Conservation (phyloP, 2,113 vertebrate species). For the Hystrix brachyura region DNA sequence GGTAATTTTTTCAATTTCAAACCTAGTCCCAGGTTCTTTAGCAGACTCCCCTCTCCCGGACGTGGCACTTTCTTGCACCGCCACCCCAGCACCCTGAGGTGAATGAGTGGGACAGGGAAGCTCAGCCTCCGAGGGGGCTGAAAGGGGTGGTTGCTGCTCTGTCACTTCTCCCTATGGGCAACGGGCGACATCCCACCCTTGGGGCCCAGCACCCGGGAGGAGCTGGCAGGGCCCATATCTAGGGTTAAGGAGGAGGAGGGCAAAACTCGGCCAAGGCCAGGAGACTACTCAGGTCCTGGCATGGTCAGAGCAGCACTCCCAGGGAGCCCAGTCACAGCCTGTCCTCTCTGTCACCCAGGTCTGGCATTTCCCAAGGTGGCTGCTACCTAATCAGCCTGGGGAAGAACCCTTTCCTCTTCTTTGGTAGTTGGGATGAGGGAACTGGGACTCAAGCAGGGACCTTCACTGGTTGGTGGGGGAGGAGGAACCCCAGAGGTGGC, state of each 20-base stretch:
- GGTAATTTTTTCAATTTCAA: background rate
- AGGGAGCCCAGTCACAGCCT: fast-evolving
- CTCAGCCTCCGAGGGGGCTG: background rate
- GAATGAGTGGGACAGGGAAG: constrained; percentile 43
- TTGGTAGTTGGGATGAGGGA: background rate
- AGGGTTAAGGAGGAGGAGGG: background rate
- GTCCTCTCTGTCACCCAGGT: background rate
- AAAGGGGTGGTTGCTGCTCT: constrained; percentile 63
- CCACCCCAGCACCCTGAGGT: background rate
- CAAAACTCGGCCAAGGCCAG: background rate
- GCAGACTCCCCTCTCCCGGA: background rate
- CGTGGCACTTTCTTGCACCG: background rate
- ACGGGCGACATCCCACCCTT: background rate
- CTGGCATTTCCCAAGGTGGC: background rate
- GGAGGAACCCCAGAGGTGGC: background rate
- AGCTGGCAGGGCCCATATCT: background rate
- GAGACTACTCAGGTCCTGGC: background rate
- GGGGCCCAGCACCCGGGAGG: background rate
- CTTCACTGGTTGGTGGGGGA: background rate
- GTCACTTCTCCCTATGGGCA: background rate
- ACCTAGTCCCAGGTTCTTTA: background rate
- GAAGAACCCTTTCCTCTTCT: background rate
- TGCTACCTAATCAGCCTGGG: background rate
- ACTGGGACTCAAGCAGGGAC: background rate
- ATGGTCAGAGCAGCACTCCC: background rate